Conservation (phyloP, 2,113 vertebrate genomes). For the Proterorhinus semilunaris region DNA sequence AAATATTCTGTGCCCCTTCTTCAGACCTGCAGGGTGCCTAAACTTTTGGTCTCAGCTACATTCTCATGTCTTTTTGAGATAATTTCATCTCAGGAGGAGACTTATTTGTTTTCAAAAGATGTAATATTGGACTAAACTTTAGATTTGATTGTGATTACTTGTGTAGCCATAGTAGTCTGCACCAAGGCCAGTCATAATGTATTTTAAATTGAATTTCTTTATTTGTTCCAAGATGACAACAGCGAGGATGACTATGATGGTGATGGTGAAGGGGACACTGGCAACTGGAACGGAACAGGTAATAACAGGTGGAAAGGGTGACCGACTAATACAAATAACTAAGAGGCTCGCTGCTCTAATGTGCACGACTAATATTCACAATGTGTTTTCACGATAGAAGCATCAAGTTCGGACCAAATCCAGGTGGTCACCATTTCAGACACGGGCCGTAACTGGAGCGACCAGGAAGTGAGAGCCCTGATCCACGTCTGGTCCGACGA, state of each 20-base stretch:
- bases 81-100: too few relatives aligned
- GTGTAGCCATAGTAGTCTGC: background rate
- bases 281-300: slow-evolving; percentile 58
- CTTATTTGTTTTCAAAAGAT: too few relatives aligned
- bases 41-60: too few relatives aligned
- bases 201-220: background rate
- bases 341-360: background rate
- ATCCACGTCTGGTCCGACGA: slow-evolving; percentile 84
- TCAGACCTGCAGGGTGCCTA: too few relatives aligned
- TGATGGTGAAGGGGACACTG: slow-evolving; percentile 47
- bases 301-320: background rate
- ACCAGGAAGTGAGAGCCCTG: slow-evolving; percentile 84
- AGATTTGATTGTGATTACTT: too few relatives aligned
- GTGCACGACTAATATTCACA: background rate
- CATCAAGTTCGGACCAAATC: slow-evolving; percentile 67
- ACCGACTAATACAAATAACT: background rate
- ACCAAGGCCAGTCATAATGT: background rate
- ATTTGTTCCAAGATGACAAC: slow-evolving; percentile 61
- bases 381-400: slow-evolving; percentile 33
- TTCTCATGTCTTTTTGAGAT: too few relatives aligned
- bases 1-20: too few relatives aligned
- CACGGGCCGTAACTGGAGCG: slow-evolving; percentile 84
- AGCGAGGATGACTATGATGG: slow-evolving; percentile 57
- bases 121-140: too few relatives aligned
- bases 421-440: slow-evolving; percentile 80